Conservation (phyloP, 2,113 vertebrate genomes). For the Actenoides lindsayi region DNA sequence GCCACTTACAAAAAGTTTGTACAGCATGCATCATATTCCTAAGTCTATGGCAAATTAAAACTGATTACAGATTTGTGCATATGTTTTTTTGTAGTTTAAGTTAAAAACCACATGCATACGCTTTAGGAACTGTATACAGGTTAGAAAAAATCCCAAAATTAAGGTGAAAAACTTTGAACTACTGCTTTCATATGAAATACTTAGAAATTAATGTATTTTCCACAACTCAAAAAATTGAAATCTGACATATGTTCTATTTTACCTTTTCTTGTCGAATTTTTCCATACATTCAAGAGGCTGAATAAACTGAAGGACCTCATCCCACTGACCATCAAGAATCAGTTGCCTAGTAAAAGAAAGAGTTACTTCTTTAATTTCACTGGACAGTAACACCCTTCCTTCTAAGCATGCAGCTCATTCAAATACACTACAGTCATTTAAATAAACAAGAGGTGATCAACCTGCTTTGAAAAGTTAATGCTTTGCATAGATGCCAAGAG, state of each 20-base stretch:
- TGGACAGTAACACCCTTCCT: not conserved
- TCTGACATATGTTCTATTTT: slow-evolving; percentile 34
- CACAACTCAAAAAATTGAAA: not conserved
- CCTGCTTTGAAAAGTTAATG: not conserved
- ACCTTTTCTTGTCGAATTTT: slow-evolving; percentile 98
- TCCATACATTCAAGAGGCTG: slow-evolving; percentile 97
- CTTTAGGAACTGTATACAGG: not conserved
- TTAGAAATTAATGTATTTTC: not conserved
- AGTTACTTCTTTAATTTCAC: not conserved
- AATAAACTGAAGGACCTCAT: slow-evolving; percentile 98
- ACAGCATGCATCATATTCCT: not conserved
- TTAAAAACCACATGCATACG: not conserved
- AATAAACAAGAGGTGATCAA: not conserved
- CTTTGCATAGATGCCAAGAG: not conserved
- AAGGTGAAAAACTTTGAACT: not conserved
- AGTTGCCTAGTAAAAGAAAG: slow-evolving; percentile 83
- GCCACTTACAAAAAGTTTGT: not conserved
- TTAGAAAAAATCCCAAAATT: not conserved
- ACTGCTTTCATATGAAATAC: not conserved
- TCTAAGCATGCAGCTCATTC: not conserved
- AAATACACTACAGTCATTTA: not conserved
- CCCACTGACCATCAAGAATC: slow-evolving; percentile 97
- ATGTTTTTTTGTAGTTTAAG: not conserved
- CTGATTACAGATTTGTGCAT: not conserved
- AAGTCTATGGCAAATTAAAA: not conserved